These are phyloP conservation scores for Hirundichthys speculiger DNA, from an alignment of 2,113 vertebrate species.

Conservation along the genomic window DNA sequence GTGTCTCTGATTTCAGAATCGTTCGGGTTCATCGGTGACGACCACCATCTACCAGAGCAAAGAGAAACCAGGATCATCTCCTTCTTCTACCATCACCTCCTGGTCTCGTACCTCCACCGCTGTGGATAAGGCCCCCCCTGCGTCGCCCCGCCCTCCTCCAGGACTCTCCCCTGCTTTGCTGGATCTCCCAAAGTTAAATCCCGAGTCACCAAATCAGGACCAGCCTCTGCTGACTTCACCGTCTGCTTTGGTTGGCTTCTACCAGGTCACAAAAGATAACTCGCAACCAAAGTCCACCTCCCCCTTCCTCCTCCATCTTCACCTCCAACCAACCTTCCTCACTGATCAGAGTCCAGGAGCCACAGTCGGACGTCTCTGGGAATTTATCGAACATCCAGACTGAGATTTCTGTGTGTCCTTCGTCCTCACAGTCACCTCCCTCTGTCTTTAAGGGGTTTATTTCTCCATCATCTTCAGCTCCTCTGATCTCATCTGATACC, in stretches of 20 bases:
- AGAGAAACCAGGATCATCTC: constrained; percentile 11
- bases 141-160: background rate
- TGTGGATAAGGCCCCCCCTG: background rate
- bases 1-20: constrained; percentile 51
- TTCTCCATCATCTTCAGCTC: background rate
- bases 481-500: background rate
- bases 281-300: background rate
- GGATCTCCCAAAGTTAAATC: background rate
- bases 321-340: background rate
- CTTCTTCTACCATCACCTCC: background rate
- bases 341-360: background rate
- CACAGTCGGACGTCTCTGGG: background rate
- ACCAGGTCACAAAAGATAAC: background rate
- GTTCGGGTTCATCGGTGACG: constrained; percentile 46
- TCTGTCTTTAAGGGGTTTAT: background rate
- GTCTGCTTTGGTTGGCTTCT: background rate
- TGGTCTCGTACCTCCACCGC: background rate
- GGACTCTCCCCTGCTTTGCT: background rate
- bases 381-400: background rate
- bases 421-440: background rate
- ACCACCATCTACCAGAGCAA: constrained; percentile 48
- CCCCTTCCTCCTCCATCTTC: background rate
- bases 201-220: background rate
- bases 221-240: no score
- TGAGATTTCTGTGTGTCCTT: background rate